Evolutionary conservation across 92 coral and sea anemone genomes (phyloP).

Genomic region (Metridium senile): DNA sequence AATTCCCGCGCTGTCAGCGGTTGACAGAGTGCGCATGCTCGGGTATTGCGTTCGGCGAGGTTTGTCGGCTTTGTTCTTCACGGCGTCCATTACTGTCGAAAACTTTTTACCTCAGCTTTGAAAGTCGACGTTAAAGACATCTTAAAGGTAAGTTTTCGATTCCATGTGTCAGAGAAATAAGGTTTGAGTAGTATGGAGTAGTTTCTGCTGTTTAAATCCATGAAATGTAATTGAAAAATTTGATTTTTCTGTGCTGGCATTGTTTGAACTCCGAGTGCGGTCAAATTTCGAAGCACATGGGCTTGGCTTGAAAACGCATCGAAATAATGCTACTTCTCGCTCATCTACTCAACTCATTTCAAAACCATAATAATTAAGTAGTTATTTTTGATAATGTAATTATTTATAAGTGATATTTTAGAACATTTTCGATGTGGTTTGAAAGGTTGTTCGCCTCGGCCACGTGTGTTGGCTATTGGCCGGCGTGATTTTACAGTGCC

Average conservation of each 20-base stretch:
- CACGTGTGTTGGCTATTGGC: too few relatives aligned
- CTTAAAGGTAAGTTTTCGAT: background rate
- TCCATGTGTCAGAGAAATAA: too few relatives aligned
- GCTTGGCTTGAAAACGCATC: background rate
- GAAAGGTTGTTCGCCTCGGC: too few relatives aligned
- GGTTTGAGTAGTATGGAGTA: too few relatives aligned
- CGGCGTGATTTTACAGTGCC: too few relatives aligned
- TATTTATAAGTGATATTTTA: background rate
- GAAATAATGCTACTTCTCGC: background rate
- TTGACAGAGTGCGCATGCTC: slow-evolving; percentile 20
- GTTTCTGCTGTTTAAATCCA: background rate
- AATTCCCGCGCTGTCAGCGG: slow-evolving; percentile 42
- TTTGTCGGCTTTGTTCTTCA: slow-evolving; percentile 12
- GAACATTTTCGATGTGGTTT: too few relatives aligned
- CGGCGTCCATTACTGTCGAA: slow-evolving; percentile 22
- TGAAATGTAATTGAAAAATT: background rate
- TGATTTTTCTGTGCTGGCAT: background rate
- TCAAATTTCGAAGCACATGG: slow-evolving; percentile 11
- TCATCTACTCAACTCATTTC: background rate
- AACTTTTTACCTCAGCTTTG: background rate
- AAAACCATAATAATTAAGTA: background rate
- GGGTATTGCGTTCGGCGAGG: background rate
- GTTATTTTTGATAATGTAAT: background rate
- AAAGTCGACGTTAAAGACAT: background rate
- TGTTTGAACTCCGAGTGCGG: background rate